Conservation (phyloP, 2,113 vertebrate species). For the Seriola quinqueradiata region DNA sequence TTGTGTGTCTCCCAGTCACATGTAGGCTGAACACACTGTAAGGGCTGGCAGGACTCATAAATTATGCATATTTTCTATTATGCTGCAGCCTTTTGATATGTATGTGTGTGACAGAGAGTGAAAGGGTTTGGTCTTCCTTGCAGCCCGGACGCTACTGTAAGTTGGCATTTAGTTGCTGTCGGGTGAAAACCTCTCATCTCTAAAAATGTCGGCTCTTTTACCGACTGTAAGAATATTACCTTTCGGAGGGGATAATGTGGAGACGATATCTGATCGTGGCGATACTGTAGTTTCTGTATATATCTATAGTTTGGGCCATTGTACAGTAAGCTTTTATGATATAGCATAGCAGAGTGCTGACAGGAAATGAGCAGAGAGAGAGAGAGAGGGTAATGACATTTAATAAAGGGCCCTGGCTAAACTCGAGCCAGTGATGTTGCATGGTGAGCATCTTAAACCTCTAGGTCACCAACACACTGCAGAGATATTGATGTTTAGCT, state of each 20-base stretch:
- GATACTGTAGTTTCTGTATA: not conserved
- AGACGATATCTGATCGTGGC: not conserved
- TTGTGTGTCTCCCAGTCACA: constrained; percentile 57
- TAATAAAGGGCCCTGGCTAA: not conserved
- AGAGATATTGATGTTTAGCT: not conserved
- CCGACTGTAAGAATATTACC: not conserved
- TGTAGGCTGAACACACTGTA: constrained; percentile 32
- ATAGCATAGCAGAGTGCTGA: not conserved
- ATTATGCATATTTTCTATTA: constrained; percentile 67
- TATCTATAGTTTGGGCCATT: not conserved
- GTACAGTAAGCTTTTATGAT: not conserved
- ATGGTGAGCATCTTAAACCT: not conserved
- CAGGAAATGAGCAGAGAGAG: constrained; percentile 4
- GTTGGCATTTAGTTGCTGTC: constrained; percentile 14
- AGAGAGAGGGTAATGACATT: not conserved
- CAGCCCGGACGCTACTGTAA: constrained; percentile 3
- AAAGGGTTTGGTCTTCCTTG: not conserved
- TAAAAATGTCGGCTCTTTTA: constrained; percentile 20
- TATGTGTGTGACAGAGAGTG: constrained; percentile 25
- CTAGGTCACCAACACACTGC: not conserved
- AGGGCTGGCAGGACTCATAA: constrained; percentile 45
- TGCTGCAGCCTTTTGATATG: constrained; percentile 46
- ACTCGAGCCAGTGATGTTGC: constrained; percentile 1
- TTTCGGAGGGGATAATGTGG: not conserved
- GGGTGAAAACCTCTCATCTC: constrained; percentile 2